A percentile compares a stretch with the other conserved stretches of the same genome.
phyloP scores from a whole-genome alignment of 2,113 vertebrate species.

The Oriolus oriolus region DNA sequence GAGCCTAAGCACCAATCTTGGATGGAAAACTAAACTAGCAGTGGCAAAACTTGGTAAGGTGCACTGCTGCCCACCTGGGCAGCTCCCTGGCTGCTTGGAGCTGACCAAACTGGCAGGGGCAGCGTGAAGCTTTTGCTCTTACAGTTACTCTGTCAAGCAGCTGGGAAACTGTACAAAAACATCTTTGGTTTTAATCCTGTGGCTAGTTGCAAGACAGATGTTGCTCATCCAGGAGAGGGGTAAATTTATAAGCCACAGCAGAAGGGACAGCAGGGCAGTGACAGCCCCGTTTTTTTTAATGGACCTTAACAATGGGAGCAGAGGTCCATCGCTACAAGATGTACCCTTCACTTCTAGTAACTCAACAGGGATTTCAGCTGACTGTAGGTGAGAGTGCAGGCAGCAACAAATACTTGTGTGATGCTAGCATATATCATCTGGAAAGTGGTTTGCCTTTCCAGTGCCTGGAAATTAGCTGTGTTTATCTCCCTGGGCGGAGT shows the following conservation, averaged over 20 bases:
- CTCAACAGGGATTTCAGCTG: background rate
- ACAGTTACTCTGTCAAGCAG: background rate
- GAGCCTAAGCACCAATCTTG: background rate
- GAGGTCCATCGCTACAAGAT: background rate
- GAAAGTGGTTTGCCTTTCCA: background rate
- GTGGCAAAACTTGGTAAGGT: background rate
- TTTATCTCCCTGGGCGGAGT: background rate
- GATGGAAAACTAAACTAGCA: background rate
- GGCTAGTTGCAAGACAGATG: background rate
- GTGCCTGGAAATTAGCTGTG: background rate
- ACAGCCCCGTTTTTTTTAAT: background rate
- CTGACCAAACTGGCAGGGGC: background rate
- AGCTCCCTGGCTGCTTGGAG: background rate
- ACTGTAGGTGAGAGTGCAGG: background rate
- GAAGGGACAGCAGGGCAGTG: background rate
- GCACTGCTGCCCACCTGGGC: fast-evolving
- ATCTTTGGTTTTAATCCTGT: background rate
- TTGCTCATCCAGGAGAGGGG: background rate
- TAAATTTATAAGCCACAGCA: background rate
- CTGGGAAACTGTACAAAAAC: background rate
- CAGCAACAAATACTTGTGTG: background rate
- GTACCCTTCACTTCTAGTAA: background rate
- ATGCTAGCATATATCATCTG: background rate
- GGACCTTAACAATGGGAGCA: background rate
- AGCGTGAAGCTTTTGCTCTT: background rate